These are phyloP conservation scores for Myiozetetes cayanensis DNA, from an alignment of 2,113 vertebrate genomes.

Conservation along the genomic window DNA sequence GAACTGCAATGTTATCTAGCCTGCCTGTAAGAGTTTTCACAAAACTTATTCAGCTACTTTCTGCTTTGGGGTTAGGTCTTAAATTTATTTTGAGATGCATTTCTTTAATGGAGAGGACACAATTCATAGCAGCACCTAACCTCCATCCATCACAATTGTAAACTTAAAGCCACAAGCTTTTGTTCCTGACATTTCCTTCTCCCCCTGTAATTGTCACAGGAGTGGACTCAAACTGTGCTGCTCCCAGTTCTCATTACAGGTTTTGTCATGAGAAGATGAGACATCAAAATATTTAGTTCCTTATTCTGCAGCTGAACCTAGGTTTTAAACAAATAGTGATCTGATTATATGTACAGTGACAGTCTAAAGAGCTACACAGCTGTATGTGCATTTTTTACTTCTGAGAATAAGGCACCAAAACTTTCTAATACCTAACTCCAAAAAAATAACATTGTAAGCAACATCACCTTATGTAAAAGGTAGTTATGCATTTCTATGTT, in stretches of 20 bases:
- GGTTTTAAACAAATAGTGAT: neutral
- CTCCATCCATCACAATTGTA: neutral
- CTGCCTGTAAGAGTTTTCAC: neutral
- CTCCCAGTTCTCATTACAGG: neutral
- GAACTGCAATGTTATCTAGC: neutral
- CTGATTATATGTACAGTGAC: neutral
- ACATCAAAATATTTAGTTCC: neutral
- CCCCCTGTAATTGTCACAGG: neutral
- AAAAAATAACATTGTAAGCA: neutral
- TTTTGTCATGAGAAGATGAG: neutral
- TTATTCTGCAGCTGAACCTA: neutral
- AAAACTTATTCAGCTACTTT: neutral
- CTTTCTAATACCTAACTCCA: neutral
- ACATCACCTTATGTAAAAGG: neutral
- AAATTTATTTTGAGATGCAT: neutral
- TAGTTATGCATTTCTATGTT: neutral
- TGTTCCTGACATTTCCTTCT: neutral
- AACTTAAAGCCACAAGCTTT: neutral
- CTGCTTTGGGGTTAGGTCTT: neutral
- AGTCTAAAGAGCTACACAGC: neutral
- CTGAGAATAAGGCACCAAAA: neutral
- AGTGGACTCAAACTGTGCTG: neutral
- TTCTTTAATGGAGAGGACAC: neutral
- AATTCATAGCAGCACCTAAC: neutral
- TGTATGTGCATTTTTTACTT: neutral